A percentile compares a stretch with the other conserved stretches of the same genome.
phyloP scores from a whole-genome alignment of 2,888 invertebrate genomes.

The Ypsolopha scabrella region DNA sequence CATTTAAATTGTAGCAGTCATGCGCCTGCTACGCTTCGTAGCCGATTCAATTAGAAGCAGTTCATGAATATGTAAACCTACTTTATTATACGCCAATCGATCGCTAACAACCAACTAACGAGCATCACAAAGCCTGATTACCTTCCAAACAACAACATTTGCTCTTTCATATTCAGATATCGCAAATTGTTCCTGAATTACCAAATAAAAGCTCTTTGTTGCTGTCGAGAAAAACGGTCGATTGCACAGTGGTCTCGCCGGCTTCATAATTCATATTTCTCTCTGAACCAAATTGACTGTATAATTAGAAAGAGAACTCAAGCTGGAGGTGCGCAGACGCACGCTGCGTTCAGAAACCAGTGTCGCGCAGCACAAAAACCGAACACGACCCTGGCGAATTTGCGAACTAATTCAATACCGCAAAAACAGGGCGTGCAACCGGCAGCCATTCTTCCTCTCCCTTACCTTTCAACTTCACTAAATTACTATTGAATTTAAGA shows the following conservation, averaged over 20 bases:
- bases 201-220: neutral
- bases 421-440: slow-evolving; percentile 58
- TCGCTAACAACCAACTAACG: neutral
- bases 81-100: neutral
- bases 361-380: slow-evolving; percentile 40
- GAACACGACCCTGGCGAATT: slow-evolving; percentile 44
- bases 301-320: slow-evolving; percentile 42
- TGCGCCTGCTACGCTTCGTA: neutral
- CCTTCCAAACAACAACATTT: neutral
- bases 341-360: slow-evolving; percentile 60
- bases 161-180: neutral
- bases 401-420: slow-evolving; percentile 63
- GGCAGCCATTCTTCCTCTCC: slow-evolving; percentile 50
- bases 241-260: slow-evolving; percentile 42
- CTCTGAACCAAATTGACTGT: slow-evolving; percentile 65
- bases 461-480: slow-evolving; percentile 40
- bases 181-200: neutral
- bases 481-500: slow-evolving; percentile 68
- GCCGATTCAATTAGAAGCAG: no score
- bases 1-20: neutral
- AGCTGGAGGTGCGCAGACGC: slow-evolving; percentile 26
- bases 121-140: neutral
- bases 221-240: slow-evolving; percentile 35
- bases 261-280: slow-evolving; percentile 56
- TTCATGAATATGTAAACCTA: no score